Conservation (phyloP, 2,113 vertebrate species). For the Myotis brandtii region DNA sequence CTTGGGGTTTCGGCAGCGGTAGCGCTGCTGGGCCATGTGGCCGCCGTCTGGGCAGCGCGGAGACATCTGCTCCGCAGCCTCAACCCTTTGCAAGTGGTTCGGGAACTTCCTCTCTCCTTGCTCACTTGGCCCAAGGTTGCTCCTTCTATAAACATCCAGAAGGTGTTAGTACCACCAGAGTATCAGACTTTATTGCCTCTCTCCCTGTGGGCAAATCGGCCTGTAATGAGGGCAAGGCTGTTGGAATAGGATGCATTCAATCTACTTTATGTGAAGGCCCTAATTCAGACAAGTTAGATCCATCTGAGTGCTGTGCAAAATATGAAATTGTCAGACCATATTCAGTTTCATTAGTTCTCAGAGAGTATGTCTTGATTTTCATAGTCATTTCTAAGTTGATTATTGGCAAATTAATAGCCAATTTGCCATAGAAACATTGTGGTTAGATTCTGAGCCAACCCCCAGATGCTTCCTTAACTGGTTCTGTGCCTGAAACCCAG, state of each 20-base stretch:
- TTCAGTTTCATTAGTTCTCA: conserved; percentile 10
- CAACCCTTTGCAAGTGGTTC: conserved; percentile 78
- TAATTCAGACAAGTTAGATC: conserved; percentile 42
- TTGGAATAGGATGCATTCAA: conserved; percentile 70
- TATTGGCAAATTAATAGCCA: conserved; percentile 64
- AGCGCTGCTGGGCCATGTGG: conserved; percentile 44
- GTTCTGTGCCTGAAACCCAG: background rate
- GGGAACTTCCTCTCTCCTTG: conserved; percentile 72
- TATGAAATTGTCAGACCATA: background rate
- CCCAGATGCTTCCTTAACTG: background rate
- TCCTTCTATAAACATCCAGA: conserved; percentile 77
- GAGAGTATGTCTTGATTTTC: conserved; percentile 43
- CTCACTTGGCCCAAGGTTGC: conserved; percentile 54
- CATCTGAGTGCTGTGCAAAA: conserved; percentile 28
- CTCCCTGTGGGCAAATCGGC: conserved; percentile 14
- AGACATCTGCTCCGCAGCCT: conserved; percentile 76
- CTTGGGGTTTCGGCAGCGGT: conserved; percentile 71
- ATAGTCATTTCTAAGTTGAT: conserved; percentile 46
- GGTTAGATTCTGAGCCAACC: conserved; percentile 54
- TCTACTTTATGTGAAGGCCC: conserved; percentile 54
- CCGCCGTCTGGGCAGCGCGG: conserved; percentile 61
- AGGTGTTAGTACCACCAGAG: conserved; percentile 72
- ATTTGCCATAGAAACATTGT: conserved; percentile 68
- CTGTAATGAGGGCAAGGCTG: conserved; percentile 18
- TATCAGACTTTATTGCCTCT: conserved; percentile 71